A percentile compares a stretch with the other conserved stretches of the same genome.
Conservation (phyloP, 2,113 vertebrate genomes). For the Fulmarus glacialis region DNA sequence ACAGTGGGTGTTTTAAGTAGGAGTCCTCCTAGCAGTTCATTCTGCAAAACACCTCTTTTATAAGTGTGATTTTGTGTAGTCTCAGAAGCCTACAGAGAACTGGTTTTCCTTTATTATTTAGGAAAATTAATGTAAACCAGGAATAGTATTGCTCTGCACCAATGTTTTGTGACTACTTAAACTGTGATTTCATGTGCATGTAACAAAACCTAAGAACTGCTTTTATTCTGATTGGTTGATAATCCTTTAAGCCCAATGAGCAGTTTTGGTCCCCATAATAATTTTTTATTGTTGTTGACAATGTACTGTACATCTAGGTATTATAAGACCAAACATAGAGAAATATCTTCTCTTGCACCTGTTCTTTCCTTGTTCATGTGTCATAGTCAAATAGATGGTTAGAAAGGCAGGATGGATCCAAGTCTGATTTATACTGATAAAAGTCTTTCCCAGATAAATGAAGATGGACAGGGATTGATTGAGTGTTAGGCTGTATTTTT, state of each 20-base stretch:
- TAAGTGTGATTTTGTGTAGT: not conserved
- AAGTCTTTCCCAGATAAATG: not conserved
- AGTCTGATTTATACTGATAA: not conserved
- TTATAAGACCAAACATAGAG: not conserved
- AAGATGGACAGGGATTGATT: not conserved
- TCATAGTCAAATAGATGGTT: not conserved
- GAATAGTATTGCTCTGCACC: not conserved
- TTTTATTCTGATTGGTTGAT: not conserved
- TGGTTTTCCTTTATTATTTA: not conserved
- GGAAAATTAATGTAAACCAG: not conserved
- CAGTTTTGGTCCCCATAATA: not conserved
- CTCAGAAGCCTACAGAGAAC: not conserved
- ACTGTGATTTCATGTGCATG: not conserved
- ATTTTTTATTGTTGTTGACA: not conserved
- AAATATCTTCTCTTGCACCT: not conserved
- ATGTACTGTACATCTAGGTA: not conserved
- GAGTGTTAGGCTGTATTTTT: not conserved
- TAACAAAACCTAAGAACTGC: not conserved
- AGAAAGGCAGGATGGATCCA: not conserved
- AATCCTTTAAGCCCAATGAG: slow-evolving; percentile 12
- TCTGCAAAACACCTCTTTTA: not conserved
- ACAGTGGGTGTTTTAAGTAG: not conserved
- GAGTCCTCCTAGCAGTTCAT: not conserved
- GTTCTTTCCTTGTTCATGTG: not conserved
- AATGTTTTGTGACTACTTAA: not conserved